A percentile compares a stretch with the other conserved stretches of the same genome.
These are phyloP conservation scores for Pollenia labialis DNA, from an alignment of 2,888 invertebrate genomes.

Conservation along the genomic window DNA sequence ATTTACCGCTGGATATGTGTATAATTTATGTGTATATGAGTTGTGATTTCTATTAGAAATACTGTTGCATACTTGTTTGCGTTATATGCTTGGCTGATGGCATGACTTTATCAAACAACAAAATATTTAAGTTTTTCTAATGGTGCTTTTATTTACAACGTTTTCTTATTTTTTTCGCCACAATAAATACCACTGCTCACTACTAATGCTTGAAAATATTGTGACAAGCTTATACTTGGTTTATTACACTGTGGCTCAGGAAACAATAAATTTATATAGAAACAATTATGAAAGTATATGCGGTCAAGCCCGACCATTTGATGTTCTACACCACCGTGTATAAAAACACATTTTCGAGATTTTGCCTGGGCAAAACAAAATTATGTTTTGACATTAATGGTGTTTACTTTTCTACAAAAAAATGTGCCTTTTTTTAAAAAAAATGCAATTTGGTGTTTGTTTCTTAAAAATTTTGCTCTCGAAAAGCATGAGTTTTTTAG, in stretches of 20 bases:
- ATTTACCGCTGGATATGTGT: not conserved
- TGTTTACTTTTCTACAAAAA: no score
- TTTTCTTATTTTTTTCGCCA: not conserved
- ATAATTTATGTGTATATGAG: not conserved
- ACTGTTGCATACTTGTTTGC: constrained; percentile 57
- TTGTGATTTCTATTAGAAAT: constrained; percentile 42
- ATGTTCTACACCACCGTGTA: no score
- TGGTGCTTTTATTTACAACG: constrained; percentile 14
- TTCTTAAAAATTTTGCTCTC: no score
- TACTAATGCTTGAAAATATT: constrained; percentile 22
- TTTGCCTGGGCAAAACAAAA: no score
- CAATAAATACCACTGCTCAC: not conserved
- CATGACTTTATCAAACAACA: constrained; percentile 54
- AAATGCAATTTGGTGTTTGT: no score
- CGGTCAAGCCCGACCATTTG: no score
- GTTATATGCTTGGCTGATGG: constrained; percentile 22
- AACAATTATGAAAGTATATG: no score
- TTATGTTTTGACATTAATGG: no score
- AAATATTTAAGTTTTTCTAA: constrained; percentile 47
- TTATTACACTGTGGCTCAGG: not conserved
- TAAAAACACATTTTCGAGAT: no score
- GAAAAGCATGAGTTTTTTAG: no score
- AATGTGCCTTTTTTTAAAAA: no score
- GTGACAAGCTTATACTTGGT: constrained; percentile 46
- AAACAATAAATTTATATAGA: no score